phyloP scores from a whole-genome alignment of 2,888 invertebrate species.

The Beris chalybata region DNA sequence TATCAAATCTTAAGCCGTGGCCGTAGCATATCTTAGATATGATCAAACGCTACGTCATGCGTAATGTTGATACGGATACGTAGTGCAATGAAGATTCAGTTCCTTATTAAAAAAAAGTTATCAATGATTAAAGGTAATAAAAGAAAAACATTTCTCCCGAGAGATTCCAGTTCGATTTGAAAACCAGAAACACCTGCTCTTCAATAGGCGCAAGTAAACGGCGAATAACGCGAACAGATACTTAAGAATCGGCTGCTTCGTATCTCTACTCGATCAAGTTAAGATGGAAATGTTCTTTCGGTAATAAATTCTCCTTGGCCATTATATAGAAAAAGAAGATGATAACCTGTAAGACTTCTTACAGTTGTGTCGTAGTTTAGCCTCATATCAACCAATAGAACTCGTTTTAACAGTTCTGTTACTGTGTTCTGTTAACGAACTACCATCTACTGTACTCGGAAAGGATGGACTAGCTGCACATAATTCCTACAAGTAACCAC shows the following conservation, averaged over 20 bases:
- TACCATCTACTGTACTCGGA: no score
- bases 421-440: no score
- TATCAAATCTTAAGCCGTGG: no score
- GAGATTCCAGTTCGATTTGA: not conserved
- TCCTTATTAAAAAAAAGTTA: conserved; percentile 7
- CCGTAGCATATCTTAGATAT: no score
- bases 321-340: not conserved
- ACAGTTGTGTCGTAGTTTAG: not conserved
- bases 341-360: conserved; percentile 11
- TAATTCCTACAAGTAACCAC: no score
- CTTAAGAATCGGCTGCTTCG: not conserved
- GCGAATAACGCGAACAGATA: not conserved
- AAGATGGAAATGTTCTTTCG: conserved; percentile 5
- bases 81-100: no score
- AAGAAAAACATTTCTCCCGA: not conserved
- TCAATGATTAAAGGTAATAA: conserved; percentile 12
- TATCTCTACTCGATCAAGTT: conserved; percentile 10
- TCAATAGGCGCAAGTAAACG: not conserved
- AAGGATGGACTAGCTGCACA: no score
- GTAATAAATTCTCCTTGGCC: conserved; percentile 20
- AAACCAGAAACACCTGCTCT: conserved; percentile 15
- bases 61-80: no score
- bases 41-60: no score
- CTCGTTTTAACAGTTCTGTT: no score
- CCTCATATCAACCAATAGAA: no score